Percentiles rank a stretch among this genome's conserved stretches.
These are phyloP conservation scores for Oncorhynchus kisutch DNA, from an alignment of 2,113 vertebrate genomes.

Conservation along the genomic window DNA sequence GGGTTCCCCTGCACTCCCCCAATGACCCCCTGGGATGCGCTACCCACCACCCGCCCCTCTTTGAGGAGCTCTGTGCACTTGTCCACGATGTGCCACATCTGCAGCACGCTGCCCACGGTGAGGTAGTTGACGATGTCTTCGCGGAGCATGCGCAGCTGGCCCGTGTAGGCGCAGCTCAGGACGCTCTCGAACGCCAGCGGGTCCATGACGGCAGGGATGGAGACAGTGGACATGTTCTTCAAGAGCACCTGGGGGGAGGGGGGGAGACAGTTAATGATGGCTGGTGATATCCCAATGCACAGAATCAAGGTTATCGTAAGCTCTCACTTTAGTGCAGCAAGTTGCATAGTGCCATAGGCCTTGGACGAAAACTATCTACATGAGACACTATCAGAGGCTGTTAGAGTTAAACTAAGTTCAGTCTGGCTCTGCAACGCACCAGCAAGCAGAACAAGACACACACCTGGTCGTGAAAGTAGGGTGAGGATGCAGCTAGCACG, in stretches of 20 bases:
- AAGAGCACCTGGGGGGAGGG: slow-evolving; percentile 80
- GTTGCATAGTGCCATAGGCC: not conserved
- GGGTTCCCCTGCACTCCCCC: slow-evolving; percentile 28
- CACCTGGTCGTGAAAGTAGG: slow-evolving; percentile 86
- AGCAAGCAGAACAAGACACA: not conserved
- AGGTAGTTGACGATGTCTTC: slow-evolving; percentile 91
- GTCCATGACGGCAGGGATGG: slow-evolving; percentile 87
- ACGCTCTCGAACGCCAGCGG: slow-evolving; percentile 89
- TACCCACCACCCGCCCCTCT: slow-evolving; percentile 57
- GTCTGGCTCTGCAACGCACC: too few relatives aligned
- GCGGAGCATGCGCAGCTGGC: slow-evolving; percentile 82
- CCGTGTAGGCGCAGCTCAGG: slow-evolving; percentile 87
- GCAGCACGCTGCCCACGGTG: slow-evolving; percentile 91
- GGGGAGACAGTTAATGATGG: not conserved
- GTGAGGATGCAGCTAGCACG: slow-evolving; percentile 80
- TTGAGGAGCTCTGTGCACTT: slow-evolving; percentile 91
- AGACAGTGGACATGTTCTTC: slow-evolving; percentile 87
- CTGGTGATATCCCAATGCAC: too few relatives aligned
- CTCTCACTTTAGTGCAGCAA: too few relatives aligned
- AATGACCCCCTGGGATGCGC: slow-evolving; percentile 40
- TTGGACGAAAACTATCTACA: too few relatives aligned
- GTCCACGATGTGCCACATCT: slow-evolving; percentile 98
- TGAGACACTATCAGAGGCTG: too few relatives aligned
- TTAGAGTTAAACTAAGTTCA: too few relatives aligned
- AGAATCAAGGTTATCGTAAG: too few relatives aligned